Evolutionary conservation across 2,888 invertebrate genomes (phyloP).

Genomic region (Torymus texanus): DNA sequence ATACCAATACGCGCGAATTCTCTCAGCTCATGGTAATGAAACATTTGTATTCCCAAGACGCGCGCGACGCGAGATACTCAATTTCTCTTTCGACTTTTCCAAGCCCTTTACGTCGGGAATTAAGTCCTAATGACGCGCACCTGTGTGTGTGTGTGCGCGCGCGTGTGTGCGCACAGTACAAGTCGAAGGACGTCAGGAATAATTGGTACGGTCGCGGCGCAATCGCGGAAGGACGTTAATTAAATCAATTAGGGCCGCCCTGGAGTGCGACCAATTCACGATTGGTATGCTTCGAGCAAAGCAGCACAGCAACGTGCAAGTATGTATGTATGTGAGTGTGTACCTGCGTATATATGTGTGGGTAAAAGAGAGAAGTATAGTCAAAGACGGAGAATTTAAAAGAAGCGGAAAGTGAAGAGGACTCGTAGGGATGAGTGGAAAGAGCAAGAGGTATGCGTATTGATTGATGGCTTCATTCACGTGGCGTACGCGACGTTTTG

Average conservation of each 20-base stretch:
- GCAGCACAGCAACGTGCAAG: neutral
- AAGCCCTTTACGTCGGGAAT: neutral
- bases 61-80: neutral
- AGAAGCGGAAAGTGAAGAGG: neutral
- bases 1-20: neutral
- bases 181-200: slow-evolving; percentile 54
- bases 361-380: too few species aligned
- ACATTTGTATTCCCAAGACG: slow-evolving; percentile 33
- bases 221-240: slow-evolving; percentile 67
- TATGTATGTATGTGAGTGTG: too few species aligned
- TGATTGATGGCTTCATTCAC: slow-evolving; percentile 24
- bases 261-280: slow-evolving; percentile 60
- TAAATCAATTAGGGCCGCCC: slow-evolving; percentile 65
- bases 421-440: neutral
- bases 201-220: slow-evolving; percentile 62
- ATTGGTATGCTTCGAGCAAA: slow-evolving; percentile 61
- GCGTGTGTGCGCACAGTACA: neutral
- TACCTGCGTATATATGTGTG: too few species aligned
- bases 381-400: slow-evolving; percentile 53
- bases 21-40: slow-evolving; percentile 10
- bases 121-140: slow-evolving; percentile 35
- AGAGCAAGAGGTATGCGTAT: neutral
- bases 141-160: neutral
- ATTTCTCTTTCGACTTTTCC: neutral
- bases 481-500: too few species aligned